These are phyloP conservation scores for Lordiphosa collinella DNA, from an alignment of 1,140 invertebrate genomes.

Conservation along the genomic window DNA sequence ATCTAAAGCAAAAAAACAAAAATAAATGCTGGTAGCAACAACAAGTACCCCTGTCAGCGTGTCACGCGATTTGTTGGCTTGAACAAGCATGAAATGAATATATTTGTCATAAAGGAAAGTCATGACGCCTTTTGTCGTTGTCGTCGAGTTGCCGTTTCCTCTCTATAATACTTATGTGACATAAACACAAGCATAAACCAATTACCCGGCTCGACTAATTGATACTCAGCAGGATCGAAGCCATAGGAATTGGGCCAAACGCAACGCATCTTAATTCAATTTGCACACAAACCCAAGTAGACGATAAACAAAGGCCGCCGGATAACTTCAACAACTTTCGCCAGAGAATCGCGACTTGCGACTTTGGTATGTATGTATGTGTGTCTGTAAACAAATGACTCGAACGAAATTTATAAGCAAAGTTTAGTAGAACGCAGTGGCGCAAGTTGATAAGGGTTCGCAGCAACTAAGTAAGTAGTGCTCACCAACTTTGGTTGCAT, in stretches of 20 bases:
- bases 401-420: constrained; percentile 76
- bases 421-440: constrained; percentile 55
- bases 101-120: constrained; percentile 69
- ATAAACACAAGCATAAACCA: background rate
- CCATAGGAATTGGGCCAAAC: constrained; percentile 44
- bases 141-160: constrained; percentile 34
- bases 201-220: background rate
- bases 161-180: constrained; percentile 39
- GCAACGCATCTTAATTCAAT: constrained; percentile 65
- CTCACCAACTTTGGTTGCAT: constrained; percentile 17
- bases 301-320: constrained; percentile 51
- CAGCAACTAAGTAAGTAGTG: constrained; percentile 27
- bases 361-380: constrained; percentile 28
- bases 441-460: constrained; percentile 44
- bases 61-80: constrained; percentile 69
- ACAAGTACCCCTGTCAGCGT: constrained; percentile 55
- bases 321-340: constrained; percentile 56
- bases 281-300: constrained; percentile 48
- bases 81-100: constrained; percentile 73
- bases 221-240: constrained; percentile 10
- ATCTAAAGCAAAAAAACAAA: constrained; percentile 12
- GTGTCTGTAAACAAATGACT: constrained; percentile 67
- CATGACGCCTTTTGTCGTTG: constrained; percentile 46
- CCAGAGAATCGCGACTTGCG: constrained; percentile 42
- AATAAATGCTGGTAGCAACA: constrained; percentile 9